These are phyloP conservation scores for Laticauda colubrina DNA, from an alignment of 2,113 vertebrate species.

Conservation along the genomic window DNA sequence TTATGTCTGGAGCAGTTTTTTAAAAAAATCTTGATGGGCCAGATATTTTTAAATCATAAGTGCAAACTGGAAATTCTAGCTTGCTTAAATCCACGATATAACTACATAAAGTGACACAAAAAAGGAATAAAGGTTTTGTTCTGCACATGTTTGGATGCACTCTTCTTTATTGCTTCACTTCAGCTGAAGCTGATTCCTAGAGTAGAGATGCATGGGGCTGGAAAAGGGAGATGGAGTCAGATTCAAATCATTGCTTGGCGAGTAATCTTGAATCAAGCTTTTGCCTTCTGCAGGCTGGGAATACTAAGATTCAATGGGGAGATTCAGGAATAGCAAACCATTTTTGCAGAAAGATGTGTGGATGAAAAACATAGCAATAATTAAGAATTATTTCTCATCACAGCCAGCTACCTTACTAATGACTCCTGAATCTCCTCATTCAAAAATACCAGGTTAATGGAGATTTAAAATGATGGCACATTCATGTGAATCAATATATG, in stretches of 20 bases:
- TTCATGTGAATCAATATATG: neutral
- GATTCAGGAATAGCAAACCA: neutral
- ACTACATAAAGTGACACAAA: too few species aligned
- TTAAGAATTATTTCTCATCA: neutral
- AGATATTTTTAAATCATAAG: neutral
- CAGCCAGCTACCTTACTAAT: neutral
- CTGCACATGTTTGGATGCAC: neutral
- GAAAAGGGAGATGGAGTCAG: neutral
- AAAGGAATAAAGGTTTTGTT: neutral
- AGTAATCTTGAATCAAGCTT: neutral
- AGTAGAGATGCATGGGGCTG: neutral
- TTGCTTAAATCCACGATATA: neutral
- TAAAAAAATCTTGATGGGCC: neutral
- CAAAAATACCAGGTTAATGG: neutral
- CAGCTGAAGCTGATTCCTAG: neutral
- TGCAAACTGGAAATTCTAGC: neutral
- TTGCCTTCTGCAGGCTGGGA: neutral
- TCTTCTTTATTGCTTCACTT: neutral
- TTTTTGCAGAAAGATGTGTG: neutral
- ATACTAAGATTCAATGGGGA: neutral
- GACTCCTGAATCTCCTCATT: neutral
- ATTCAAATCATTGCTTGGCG: neutral
- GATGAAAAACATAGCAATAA: neutral
- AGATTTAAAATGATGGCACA: neutral
- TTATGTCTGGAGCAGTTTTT: neutral